Evolutionary conservation across 2,888 invertebrate genomes (phyloP).

Genomic region (Nymphalis urticae): DNA sequence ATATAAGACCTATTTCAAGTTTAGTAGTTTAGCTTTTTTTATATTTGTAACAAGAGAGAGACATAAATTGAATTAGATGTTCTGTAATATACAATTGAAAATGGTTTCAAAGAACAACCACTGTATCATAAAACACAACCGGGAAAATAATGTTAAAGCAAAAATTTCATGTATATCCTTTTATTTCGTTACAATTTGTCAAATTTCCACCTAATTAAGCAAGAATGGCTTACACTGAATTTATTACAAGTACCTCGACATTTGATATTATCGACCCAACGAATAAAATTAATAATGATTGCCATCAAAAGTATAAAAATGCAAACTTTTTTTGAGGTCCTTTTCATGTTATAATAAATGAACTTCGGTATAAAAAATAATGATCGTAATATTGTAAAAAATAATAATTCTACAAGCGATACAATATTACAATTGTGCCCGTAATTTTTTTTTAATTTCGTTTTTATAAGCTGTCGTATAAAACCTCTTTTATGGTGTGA

Average conservation of each 20-base stretch:
- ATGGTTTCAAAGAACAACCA: too few species aligned
- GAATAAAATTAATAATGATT: slow-evolving; percentile 1
- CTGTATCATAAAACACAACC: background rate
- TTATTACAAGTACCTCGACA: background rate
- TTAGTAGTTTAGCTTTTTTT: too few species aligned
- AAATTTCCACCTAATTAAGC: slow-evolving; percentile 22
- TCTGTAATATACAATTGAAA: too few species aligned
- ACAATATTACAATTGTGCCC: background rate
- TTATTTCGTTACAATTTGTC: background rate
- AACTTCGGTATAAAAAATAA: background rate
- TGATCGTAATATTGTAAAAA: background rate
- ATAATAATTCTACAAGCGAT: background rate
- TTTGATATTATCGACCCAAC: background rate
- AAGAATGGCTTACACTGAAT: background rate
- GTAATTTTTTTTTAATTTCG: slow-evolving; percentile 11
- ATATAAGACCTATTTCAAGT: too few species aligned
- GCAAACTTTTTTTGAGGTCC: background rate
- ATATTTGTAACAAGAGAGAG: too few species aligned
- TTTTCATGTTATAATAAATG: background rate
- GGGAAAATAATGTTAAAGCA: background rate
- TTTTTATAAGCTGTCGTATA: slow-evolving; percentile 15
- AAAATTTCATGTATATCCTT: background rate
- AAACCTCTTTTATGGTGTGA: slow-evolving; percentile 19
- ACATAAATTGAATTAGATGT: too few species aligned
- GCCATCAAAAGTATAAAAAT: background rate